A percentile compares a stretch with the other conserved stretches of the same genome.
Conservation (phyloP, 1,140 invertebrate genomes). For the Mesaphorura yosii region DNA sequence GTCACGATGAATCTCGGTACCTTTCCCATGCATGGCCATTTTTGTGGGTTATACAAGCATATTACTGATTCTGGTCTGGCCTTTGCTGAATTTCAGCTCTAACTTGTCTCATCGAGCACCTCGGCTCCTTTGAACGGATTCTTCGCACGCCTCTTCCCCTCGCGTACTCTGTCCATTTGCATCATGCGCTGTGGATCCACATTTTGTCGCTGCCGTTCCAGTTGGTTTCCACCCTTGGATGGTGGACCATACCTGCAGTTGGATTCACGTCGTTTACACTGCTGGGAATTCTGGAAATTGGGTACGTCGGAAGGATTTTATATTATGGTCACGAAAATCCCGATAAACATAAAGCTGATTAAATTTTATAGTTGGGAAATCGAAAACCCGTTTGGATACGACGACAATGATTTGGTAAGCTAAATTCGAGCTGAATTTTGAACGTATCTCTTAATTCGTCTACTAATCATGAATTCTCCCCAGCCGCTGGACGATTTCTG, state of each 20-base stretch:
- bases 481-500: too few species aligned
- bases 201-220: conserved; percentile 15
- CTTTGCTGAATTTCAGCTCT: background rate
- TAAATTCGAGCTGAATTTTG: background rate
- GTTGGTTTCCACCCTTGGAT: background rate
- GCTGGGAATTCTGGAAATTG: conserved; percentile 14
- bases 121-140: conserved; percentile 11
- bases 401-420: conserved; percentile 20
- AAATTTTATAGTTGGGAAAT: too few species aligned
- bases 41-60: background rate
- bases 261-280: conserved; percentile 12
- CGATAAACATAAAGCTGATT: too few species aligned
- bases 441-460: background rate
- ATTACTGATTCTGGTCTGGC: too few species aligned
- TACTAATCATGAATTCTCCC: too few species aligned
- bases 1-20: background rate
- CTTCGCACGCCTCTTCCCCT: conserved; percentile 16
- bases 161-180: conserved; percentile 17
- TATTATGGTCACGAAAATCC: too few species aligned
- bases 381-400: conserved; percentile 21
- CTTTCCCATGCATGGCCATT: background rate
- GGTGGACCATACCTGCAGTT: conserved; percentile 9
- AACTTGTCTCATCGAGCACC: background rate
- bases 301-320: too few species aligned
- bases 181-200: conserved; percentile 12